Evolutionary conservation across 2,888 invertebrate genomes (phyloP).

Genomic region (Leucophora obtusa): DNA sequence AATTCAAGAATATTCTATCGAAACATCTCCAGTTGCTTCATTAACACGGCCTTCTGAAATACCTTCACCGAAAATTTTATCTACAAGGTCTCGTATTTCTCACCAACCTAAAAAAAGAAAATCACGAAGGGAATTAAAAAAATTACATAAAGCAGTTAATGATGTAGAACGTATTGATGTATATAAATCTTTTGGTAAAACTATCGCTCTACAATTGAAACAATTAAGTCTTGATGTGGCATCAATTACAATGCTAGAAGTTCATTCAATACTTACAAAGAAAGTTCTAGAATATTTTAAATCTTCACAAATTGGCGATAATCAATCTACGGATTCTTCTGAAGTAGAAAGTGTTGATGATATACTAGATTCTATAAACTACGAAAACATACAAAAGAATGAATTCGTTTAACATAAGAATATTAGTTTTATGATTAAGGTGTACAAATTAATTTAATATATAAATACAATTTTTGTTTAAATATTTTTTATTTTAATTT

Average conservation of each 20-base stretch:
- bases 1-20: background rate
- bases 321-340: background rate
- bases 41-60: background rate
- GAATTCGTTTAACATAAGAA: no score
- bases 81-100: background rate
- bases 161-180: background rate
- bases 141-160: background rate
- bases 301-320: slow-evolving; percentile 1
- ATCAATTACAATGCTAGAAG: slow-evolving; percentile 44
- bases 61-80: background rate
- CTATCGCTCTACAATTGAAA: slow-evolving; percentile 45
- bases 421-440: no score
- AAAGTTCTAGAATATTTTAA: slow-evolving; percentile 35
- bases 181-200: slow-evolving; percentile 37
- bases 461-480: no score
- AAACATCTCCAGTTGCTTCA: background rate
- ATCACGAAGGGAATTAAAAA: background rate
- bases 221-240: slow-evolving; percentile 34
- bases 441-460: no score
- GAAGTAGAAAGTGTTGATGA: slow-evolving; percentile 20
- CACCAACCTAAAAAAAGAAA: background rate
- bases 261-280: slow-evolving; percentile 33
- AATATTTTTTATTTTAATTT: no score
- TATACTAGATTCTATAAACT: slow-evolving; percentile 13
- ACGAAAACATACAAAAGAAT: background rate